phyloP scores from a whole-genome alignment of 2,113 vertebrate species.

The Paradisaea rubra region DNA sequence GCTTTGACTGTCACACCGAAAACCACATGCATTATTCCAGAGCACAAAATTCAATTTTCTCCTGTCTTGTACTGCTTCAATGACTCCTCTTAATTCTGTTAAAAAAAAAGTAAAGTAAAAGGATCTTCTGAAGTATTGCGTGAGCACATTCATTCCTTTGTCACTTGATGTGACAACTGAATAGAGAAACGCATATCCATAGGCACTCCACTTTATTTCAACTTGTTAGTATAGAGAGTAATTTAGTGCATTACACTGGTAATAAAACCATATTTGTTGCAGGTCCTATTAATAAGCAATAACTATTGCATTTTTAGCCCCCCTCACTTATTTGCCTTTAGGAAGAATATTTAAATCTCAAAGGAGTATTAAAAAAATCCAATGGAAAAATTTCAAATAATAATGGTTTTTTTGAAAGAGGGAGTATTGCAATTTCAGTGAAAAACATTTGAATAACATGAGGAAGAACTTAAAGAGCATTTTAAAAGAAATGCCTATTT shows the following conservation, averaged over 20 bases:
- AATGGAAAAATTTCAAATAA: background rate
- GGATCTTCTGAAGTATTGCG: background rate
- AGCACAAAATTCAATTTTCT: slow-evolving; percentile 23
- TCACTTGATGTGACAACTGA: background rate
- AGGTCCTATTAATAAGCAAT: background rate
- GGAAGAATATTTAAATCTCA: background rate
- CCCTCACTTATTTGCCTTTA: background rate
- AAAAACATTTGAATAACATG: background rate
- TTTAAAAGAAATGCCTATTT: background rate
- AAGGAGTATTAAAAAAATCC: background rate
- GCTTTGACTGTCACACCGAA: background rate
- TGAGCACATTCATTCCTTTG: background rate
- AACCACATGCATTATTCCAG: background rate
- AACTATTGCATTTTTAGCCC: background rate
- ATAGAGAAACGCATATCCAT: background rate
- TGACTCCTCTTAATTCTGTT: slow-evolving; percentile 1
- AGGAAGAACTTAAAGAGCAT: background rate
- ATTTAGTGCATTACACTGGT: background rate
- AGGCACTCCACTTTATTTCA: background rate
- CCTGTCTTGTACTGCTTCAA: background rate
- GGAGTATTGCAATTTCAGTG: background rate
- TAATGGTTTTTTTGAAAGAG: background rate
- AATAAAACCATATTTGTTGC: background rate
- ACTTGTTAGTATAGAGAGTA: background rate
- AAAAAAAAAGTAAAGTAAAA: background rate